Evolutionary conservation across 2,113 vertebrate genomes (phyloP).

Genomic region (Oreocharis arfaki): DNA sequence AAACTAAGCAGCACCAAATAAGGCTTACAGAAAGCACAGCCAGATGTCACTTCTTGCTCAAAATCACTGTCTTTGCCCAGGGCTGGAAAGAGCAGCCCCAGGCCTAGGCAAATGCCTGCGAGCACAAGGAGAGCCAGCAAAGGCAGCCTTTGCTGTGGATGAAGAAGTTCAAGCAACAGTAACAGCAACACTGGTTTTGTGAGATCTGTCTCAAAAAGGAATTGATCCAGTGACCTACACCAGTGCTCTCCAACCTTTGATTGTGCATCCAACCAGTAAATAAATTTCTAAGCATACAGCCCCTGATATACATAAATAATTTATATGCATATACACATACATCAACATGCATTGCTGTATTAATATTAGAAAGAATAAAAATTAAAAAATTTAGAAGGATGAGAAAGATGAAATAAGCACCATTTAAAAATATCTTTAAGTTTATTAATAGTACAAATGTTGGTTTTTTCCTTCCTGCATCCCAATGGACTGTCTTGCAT

Average conservation of each 20-base stretch:
- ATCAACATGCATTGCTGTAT: not conserved
- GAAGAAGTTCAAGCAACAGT: not conserved
- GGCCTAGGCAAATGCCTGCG: fast-evolving
- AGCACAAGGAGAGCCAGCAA: not conserved
- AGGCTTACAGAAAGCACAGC: not conserved
- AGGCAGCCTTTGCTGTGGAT: not conserved
- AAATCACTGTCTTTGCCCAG: not conserved
- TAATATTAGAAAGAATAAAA: not conserved
- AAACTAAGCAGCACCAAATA: not conserved
- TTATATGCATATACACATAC: not conserved
- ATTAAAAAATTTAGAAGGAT: not conserved
- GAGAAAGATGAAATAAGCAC: not conserved
- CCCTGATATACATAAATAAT: not conserved
- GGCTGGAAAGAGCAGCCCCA: not conserved
- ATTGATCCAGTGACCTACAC: not conserved
- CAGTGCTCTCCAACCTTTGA: not conserved
- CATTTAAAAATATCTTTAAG: not conserved
- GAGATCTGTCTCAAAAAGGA: not conserved
- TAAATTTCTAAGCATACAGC: not conserved
- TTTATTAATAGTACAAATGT: not conserved
- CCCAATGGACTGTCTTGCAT: not conserved
- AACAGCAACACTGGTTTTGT: not conserved
- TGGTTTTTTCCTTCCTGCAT: not conserved
- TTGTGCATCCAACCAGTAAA: not conserved
- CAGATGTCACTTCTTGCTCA: not conserved